A percentile compares a stretch with the other conserved stretches of the same genome.
Evolutionary conservation across 2,113 vertebrate genomes (phyloP).

Genomic region (Bagarius yarrelli): DNA sequence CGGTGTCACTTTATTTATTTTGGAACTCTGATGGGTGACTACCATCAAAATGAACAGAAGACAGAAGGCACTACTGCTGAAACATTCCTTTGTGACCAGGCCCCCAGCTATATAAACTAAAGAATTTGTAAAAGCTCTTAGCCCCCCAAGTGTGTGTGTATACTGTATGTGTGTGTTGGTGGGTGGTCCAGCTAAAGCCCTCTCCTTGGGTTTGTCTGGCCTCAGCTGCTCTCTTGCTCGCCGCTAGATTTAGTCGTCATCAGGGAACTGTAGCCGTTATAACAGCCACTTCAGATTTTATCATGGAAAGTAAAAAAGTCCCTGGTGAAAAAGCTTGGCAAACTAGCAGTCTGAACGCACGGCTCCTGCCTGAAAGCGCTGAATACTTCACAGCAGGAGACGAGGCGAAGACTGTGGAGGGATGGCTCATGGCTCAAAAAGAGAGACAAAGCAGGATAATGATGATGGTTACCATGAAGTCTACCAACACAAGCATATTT

Average conservation of each 20-base stretch:
- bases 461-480: neutral
- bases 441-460: slow-evolving; percentile 28
- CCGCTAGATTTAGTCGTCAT: slow-evolving; percentile 25
- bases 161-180: slow-evolving; percentile 1
- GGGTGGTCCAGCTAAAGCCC: slow-evolving; percentile 28
- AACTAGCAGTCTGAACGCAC: slow-evolving; percentile 13
- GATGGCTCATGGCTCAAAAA: slow-evolving; percentile 33
- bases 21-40: neutral
- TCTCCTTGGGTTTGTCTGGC: slow-evolving; percentile 12
- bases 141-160: neutral
- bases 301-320: slow-evolving; percentile 29
- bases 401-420: neutral
- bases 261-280: slow-evolving; percentile 28
- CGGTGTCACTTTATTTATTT: slow-evolving; percentile 28
- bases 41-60: neutral
- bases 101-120: neutral
- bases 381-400: slow-evolving; percentile 33
- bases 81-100: slow-evolving; percentile 34
- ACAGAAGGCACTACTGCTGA: neutral
- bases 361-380: slow-evolving; percentile 18
- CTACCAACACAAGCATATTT: neutral
- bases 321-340: slow-evolving; percentile 33
- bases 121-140: slow-evolving; percentile 41
- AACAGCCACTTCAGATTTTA: slow-evolving; percentile 46
- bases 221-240: slow-evolving; percentile 26